Evolutionary conservation across 2,113 vertebrate genomes (phyloP).

Genomic region (Pseudorasbora parva): DNA sequence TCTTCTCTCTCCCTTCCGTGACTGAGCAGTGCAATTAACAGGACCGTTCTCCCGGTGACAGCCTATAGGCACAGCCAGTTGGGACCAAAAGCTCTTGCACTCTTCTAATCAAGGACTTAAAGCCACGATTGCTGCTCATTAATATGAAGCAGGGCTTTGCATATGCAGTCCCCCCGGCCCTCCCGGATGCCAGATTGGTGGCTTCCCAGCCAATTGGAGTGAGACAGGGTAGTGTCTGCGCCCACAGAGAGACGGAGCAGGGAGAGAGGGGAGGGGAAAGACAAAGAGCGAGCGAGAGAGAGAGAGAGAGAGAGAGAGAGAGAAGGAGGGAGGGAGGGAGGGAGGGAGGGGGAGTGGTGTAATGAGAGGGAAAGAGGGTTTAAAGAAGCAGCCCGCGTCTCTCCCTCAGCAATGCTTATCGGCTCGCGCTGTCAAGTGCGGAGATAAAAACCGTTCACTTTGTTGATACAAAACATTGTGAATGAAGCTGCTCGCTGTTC

Average conservation of each 20-base stretch:
- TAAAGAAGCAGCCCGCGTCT: slow-evolving; percentile 70
- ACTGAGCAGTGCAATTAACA: slow-evolving; percentile 90
- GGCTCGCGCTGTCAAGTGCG: slow-evolving; percentile 56
- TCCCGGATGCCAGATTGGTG: slow-evolving; percentile 81
- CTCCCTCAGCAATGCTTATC: slow-evolving; percentile 61
- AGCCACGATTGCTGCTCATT: slow-evolving; percentile 95
- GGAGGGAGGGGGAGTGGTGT: slow-evolving; percentile 61
- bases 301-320: slow-evolving; percentile 61
- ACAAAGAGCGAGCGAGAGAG: slow-evolving; percentile 59
- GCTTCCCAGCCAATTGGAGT: slow-evolving; percentile 83
- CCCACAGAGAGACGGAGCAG: slow-evolving; percentile 69
- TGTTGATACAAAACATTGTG: slow-evolving; percentile 60
- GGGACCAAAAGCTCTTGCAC: slow-evolving; percentile 92
- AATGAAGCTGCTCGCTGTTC: slow-evolving; percentile 51
- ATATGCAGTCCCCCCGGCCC: slow-evolving; percentile 92
- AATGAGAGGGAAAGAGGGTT: slow-evolving; percentile 70
- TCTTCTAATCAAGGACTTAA: slow-evolving; percentile 99
- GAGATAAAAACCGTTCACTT: slow-evolving; percentile 59
- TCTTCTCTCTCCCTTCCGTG: slow-evolving; percentile 75
- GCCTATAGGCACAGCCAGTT: slow-evolving; percentile 85
- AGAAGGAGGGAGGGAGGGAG: slow-evolving; percentile 57
- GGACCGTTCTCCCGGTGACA: slow-evolving; percentile 79
- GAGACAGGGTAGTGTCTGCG: slow-evolving; percentile 74
- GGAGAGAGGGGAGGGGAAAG: slow-evolving; percentile 69
- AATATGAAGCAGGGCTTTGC: slow-evolving; percentile 95